phyloP scores from a whole-genome alignment of 2,888 invertebrate genomes.

The Caenorhabditis doughertyi region DNA sequence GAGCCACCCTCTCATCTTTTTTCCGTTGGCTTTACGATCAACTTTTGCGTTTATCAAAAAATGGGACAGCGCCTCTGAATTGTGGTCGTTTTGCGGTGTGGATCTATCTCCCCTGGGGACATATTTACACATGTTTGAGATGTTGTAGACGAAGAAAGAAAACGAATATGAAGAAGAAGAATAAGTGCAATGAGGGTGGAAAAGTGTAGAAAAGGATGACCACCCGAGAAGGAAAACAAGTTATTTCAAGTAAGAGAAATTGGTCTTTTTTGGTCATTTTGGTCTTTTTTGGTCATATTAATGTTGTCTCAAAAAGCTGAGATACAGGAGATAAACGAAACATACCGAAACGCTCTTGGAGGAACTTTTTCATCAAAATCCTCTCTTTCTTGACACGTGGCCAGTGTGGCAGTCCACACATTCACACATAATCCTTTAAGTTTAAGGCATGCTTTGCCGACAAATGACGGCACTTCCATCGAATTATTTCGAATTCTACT shows the following conservation, averaged over 20 bases:
- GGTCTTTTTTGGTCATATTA: too few relatives aligned
- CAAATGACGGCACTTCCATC: constrained; percentile 59
- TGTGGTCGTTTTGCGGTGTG: constrained; percentile 20
- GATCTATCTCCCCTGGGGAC: constrained; percentile 24
- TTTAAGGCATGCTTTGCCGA: constrained; percentile 62
- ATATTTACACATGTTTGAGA: constrained; percentile 45
- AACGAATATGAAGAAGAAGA: constrained; percentile 18
- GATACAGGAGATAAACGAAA: background rate
- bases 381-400: constrained; percentile 53
- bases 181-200: constrained; percentile 16
- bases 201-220: constrained; percentile 10
- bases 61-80: constrained; percentile 15
- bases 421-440: constrained; percentile 62
- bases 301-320: too few relatives aligned
- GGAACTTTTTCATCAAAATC: constrained; percentile 41
- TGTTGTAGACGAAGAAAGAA: constrained; percentile 1
- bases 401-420: constrained; percentile 56
- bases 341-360: constrained; percentile 53
- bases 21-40: constrained; percentile 43
- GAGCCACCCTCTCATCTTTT: constrained; percentile 15
- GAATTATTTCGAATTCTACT: background rate
- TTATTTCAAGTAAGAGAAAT: background rate
- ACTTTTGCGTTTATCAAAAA: constrained; percentile 52
- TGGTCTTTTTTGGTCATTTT: background rate
- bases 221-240: background rate